These are phyloP conservation scores for Noturus placidus DNA, from an alignment of 2,113 vertebrate species.

Conservation along the genomic window DNA sequence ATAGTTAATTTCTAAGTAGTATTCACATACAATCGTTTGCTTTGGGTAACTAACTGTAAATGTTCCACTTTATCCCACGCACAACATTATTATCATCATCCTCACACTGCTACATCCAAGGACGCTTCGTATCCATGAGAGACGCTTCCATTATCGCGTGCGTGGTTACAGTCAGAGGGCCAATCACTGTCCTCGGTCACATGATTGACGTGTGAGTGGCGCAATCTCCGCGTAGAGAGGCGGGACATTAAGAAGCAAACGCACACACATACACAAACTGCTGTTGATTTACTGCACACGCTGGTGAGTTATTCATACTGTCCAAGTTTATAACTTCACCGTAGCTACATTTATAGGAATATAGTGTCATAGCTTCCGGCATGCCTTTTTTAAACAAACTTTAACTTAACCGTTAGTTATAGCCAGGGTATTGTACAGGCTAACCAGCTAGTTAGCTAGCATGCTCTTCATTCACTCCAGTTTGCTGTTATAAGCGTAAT, in stretches of 20 bases:
- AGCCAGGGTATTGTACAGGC: not conserved
- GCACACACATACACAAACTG: not conserved
- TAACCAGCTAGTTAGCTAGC: not conserved
- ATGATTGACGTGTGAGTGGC: conserved; percentile 33
- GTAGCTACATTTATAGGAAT: not conserved
- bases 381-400: not conserved
- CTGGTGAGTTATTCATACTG: conserved; percentile 10
- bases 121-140: conserved; percentile 33
- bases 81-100: not conserved
- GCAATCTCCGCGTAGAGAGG: not conserved
- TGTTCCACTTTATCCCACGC: too few species aligned
- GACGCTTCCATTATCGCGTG: conserved; percentile 23
- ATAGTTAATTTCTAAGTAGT: not conserved
- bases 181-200: conserved; percentile 8
- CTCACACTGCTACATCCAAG: not conserved
- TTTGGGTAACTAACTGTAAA: not conserved
- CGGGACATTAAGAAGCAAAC: not conserved
- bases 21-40: not conserved
- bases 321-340: not conserved
- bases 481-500: not conserved
- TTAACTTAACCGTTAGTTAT: not conserved
- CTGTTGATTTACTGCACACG: not conserved
- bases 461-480: not conserved
- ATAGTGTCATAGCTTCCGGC: not conserved
- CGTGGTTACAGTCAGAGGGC: conserved; percentile 27